Base-by-base conservation (phyloP, 2,113 vertebrate species). In the Scartelaos histophorus region DNA sequence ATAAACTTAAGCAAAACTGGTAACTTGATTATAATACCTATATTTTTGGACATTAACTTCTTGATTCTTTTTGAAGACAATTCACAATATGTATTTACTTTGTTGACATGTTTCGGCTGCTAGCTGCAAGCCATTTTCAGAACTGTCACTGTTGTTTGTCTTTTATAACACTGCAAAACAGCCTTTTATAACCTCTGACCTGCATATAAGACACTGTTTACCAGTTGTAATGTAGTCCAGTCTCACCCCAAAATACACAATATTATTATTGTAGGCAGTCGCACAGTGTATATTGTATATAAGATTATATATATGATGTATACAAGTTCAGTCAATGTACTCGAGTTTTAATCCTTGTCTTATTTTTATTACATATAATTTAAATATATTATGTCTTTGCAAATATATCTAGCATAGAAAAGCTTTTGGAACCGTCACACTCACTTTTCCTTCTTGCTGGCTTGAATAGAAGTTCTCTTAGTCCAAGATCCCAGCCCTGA, bases 401-500 rank as follows among this genome's bases (percentile, higher is more conserved):
- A 22, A 66, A 66, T 45, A 9, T 38, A 66, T 45, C 64, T 45
- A 29, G 43, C 66, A 73, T 9, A 47, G 49, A 69, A 57, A 70
- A 46, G 74, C 13, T 70, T 76, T 71, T 75, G 73, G 68, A 46
- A 70, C 56, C 45, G 24, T 73, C 11, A 58, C 53, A 54, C 0
- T 62, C 65, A 67, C 61, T 70, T 83, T 82, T 25, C 46, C 49
- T 67, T 76, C 29, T 58, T 5, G 11, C 38, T 70, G 67, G 60
- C 64, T 75, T 66, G 34, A 38, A 66, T 71, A 81, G 66, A 75
- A 66, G 58, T 62, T 74, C 70, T 80, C 61, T 75, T 51, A 60
- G 70, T 82, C 74, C 80, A 75, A 46, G 69, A 83, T 86, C 78
- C 72, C 76, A 72, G 82, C 64, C 74, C 75, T 65, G 60, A 76